Conservation (phyloP, 30 jellyfish, hydroid and myxozoan species). For the Cassiopea andromeda region DNA sequence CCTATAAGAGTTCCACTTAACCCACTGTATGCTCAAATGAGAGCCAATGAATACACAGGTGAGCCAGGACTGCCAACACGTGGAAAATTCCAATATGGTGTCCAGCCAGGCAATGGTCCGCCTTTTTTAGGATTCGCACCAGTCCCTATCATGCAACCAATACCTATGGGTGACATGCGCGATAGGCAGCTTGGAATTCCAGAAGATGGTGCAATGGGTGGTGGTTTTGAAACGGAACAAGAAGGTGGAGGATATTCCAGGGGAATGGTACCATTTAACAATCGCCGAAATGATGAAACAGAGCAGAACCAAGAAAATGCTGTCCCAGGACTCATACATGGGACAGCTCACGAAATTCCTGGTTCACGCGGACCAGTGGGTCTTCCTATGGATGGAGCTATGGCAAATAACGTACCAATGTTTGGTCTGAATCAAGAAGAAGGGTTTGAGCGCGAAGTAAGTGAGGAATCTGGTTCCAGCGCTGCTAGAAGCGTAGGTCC, state of each 20-base stretch:
- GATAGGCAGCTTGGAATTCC: slow-evolving; percentile 4
- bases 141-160: slow-evolving; percentile 84
- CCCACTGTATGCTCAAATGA: slow-evolving; percentile 47
- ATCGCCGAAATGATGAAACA: background rate
- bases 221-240: slow-evolving; percentile 8
- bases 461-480: slow-evolving; percentile 34
- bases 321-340: slow-evolving; percentile 22
- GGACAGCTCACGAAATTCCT: slow-evolving; percentile 21
- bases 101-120: slow-evolving; percentile 59
- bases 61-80: slow-evolving; percentile 54
- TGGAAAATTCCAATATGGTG: slow-evolving; percentile 50
- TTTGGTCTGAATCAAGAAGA: slow-evolving; percentile 4
- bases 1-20: slow-evolving; percentile 45
- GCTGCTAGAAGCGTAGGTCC: slow-evolving; percentile 15
- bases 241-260: slow-evolving; percentile 12
- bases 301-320: background rate
- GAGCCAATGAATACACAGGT: slow-evolving; percentile 34
- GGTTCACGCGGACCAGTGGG: slow-evolving; percentile 15
- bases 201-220: background rate
- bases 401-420: background rate
- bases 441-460: background rate
- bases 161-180: slow-evolving; percentile 35
- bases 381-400: background rate
- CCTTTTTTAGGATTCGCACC: slow-evolving; percentile 86
- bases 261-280: slow-evolving; percentile 23